phyloP scores from a whole-genome alignment of 2,113 vertebrate species.

The Lepus europaeus region DNA sequence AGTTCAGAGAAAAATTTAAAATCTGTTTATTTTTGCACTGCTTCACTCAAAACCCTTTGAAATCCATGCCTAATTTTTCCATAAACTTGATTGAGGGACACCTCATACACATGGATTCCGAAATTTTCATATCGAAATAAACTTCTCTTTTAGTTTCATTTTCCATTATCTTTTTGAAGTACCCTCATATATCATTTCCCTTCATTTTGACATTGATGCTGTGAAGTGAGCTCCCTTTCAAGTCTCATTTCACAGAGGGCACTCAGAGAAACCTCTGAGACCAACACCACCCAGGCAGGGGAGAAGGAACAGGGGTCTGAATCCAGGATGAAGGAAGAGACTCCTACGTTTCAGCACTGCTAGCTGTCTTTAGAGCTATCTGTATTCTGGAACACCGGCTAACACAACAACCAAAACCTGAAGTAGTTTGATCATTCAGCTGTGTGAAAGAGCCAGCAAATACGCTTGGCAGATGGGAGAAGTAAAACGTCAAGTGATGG shows the following conservation, averaged over 20 bases:
- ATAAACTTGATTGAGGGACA: no score
- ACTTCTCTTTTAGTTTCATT: no score
- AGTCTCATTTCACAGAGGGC: background rate
- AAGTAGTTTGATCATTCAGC: background rate
- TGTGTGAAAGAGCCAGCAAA: background rate
- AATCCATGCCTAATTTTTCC: no score
- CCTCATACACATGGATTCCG: no score
- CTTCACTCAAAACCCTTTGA: no score
- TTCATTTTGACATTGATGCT: background rate
- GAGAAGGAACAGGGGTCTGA: background rate
- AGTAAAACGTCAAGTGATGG: background rate
- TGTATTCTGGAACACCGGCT: background rate
- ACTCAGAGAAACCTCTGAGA: background rate
- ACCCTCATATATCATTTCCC: background rate
- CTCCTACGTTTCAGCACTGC: background rate
- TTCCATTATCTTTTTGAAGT: background rate
- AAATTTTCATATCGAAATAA: no score
- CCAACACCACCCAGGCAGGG: background rate
- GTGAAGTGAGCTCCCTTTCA: background rate
- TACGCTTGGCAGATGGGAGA: background rate
- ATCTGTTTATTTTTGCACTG: no score
- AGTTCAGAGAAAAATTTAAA: no score
- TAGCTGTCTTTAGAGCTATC: background rate
- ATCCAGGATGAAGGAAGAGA: background rate
- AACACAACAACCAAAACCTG: background rate